These are phyloP conservation scores for Aphelenchoides avenae DNA, from an alignment of 1,140 invertebrate species.

Conservation along the genomic window DNA sequence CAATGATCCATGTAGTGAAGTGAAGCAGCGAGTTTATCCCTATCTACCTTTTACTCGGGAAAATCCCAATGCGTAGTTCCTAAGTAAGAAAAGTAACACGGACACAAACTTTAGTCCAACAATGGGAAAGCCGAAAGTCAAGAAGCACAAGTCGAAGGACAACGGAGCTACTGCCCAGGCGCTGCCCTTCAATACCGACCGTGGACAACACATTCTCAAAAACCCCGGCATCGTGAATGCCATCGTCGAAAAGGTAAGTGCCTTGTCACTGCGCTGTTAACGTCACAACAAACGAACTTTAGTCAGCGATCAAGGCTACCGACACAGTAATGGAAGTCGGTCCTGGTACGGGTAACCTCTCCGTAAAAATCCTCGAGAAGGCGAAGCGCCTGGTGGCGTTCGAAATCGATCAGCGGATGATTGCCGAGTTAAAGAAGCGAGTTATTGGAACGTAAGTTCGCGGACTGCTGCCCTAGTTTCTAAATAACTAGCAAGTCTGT, in stretches of 20 bases:
- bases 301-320: conserved; percentile 77
- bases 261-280: too few relatives aligned
- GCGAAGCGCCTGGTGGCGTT: conserved; percentile 92
- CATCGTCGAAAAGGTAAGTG: conserved; percentile 91
- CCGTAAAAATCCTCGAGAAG: conserved; percentile 84
- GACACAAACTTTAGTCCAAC: too few relatives aligned
- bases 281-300: too few relatives aligned
- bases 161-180: conserved; percentile 56
- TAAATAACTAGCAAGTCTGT: too few relatives aligned
- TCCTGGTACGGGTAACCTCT: conserved; percentile 89
- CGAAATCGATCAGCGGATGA: conserved; percentile 88
- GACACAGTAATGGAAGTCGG: conserved; percentile 96
- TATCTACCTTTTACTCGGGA: neutral
- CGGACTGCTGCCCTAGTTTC: too few relatives aligned
- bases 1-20: too few relatives aligned
- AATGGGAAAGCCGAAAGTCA: conserved; percentile 7
- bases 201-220: conserved; percentile 97
- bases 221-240: conserved; percentile 89
- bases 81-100: too few relatives aligned
- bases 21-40: neutral
- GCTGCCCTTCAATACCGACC: conserved; percentile 68
- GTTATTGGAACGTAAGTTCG: conserved; percentile 73
- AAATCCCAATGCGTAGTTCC: conserved; percentile 3
- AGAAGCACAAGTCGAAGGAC: neutral
- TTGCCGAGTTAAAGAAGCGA: conserved; percentile 94